phyloP scores from a whole-genome alignment of 2,888 invertebrate species.

The Theodoxus fluviatilis region DNA sequence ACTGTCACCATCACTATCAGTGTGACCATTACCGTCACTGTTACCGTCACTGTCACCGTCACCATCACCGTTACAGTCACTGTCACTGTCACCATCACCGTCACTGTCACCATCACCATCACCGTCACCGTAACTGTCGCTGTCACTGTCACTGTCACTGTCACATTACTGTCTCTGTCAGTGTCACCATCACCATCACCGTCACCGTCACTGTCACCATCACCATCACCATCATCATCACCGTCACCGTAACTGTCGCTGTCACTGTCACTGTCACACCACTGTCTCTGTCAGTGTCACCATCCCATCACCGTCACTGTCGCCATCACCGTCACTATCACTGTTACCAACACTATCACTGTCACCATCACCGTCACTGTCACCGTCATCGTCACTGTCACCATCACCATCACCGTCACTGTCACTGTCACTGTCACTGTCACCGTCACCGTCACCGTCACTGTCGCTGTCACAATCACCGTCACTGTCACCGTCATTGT shows the following conservation, averaged over 20 bases:
- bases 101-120: background rate
- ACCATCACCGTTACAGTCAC: background rate
- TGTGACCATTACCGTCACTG: background rate
- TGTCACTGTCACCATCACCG: background rate
- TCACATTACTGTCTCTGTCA: background rate
- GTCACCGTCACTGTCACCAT: background rate
- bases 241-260: background rate
- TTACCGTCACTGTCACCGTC: background rate
- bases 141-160: background rate
- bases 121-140: background rate
- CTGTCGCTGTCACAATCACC: too few relatives aligned
- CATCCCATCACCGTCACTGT: too few relatives aligned
- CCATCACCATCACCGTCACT: too few relatives aligned
- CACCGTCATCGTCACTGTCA: too few relatives aligned
- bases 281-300: background rate
- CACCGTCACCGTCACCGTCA: too few relatives aligned
- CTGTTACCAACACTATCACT: too few relatives aligned
- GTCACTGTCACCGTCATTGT: too few relatives aligned
- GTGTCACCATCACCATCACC: background rate
- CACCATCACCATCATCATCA: background rate
- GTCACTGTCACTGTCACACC: background rate
- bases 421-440: too few relatives aligned
- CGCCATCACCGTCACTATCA: too few relatives aligned
- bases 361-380: too few relatives aligned
- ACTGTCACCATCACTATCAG: background rate